Conservation (phyloP, 2,113 vertebrate genomes). For the Ammospiza nelsoni region DNA sequence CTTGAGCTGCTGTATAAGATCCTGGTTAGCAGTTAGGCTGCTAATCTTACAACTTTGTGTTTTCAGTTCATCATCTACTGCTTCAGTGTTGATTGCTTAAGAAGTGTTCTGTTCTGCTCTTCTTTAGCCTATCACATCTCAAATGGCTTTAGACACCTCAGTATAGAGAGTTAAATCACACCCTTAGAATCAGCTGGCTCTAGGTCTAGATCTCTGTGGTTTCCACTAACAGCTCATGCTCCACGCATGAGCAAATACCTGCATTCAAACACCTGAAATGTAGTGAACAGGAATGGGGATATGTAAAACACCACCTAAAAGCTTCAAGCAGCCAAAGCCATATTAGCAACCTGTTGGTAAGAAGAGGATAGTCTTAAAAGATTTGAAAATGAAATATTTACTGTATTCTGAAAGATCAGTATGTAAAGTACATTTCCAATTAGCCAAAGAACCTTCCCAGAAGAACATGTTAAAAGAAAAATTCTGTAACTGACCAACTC, state of each 20-base stretch:
- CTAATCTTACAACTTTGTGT: background rate
- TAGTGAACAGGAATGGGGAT: background rate
- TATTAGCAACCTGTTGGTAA: background rate
- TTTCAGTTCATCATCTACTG: background rate
- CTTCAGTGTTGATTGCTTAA: background rate
- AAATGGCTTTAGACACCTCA: background rate
- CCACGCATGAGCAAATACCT: background rate
- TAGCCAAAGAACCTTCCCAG: slow-evolving; percentile 31
- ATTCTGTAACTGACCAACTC: slow-evolving; percentile 35
- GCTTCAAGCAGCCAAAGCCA: background rate
- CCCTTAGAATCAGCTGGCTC: background rate
- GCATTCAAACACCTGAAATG: background rate
- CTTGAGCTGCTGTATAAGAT: background rate
- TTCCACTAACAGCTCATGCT: background rate
- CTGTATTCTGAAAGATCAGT: slow-evolving; percentile 5
- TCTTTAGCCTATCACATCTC: background rate
- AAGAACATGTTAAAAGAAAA: slow-evolving; percentile 31
- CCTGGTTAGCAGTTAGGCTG: background rate
- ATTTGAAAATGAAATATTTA: slow-evolving; percentile 7
- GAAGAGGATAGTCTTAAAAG: background rate
- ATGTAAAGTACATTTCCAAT: slow-evolving; percentile 26
- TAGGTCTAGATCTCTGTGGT: background rate
- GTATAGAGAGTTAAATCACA: background rate
- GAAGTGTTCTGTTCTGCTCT: background rate
- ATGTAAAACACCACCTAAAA: background rate